Conservation (phyloP, 2,113 vertebrate genomes). For the Alces alces region DNA sequence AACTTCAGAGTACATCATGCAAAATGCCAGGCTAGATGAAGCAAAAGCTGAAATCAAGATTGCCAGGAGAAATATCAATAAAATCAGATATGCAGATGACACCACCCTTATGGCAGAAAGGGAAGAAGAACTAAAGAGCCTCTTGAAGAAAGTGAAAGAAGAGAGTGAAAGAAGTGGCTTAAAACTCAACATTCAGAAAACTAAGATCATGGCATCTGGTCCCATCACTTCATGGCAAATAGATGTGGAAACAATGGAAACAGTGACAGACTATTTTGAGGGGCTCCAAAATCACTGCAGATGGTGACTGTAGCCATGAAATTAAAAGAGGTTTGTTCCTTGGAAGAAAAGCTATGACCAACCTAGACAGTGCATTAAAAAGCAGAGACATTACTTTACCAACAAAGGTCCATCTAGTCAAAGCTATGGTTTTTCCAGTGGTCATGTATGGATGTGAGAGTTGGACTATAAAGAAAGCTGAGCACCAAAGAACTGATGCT, state of each 20-base stretch:
- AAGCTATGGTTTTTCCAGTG: not conserved
- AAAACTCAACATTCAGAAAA: not conserved
- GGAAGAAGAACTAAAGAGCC: too few relatives aligned
- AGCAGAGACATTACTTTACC: not conserved
- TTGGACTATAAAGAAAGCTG: not conserved
- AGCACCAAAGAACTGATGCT: not conserved
- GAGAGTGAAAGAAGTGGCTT: not conserved
- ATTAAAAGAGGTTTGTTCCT: not conserved
- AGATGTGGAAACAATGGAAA: not conserved
- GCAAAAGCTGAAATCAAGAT: too few relatives aligned
- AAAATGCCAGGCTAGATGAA: too few relatives aligned
- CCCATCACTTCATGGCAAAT: not conserved
- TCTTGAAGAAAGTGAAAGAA: too few relatives aligned
- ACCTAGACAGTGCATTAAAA: not conserved
- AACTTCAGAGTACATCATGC: not conserved
- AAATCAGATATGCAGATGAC: too few relatives aligned
- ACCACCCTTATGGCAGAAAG: too few relatives aligned
- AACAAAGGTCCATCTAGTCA: not conserved
- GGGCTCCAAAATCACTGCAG: not conserved
- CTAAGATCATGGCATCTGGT: not conserved
- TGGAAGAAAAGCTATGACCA: not conserved
- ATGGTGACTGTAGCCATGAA: not conserved
- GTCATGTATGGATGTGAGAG: not conserved
- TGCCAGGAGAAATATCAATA: too few relatives aligned
- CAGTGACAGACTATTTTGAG: not conserved